Conservation (phyloP, 2,888 invertebrate genomes). For the Rotaria macrura region DNA sequence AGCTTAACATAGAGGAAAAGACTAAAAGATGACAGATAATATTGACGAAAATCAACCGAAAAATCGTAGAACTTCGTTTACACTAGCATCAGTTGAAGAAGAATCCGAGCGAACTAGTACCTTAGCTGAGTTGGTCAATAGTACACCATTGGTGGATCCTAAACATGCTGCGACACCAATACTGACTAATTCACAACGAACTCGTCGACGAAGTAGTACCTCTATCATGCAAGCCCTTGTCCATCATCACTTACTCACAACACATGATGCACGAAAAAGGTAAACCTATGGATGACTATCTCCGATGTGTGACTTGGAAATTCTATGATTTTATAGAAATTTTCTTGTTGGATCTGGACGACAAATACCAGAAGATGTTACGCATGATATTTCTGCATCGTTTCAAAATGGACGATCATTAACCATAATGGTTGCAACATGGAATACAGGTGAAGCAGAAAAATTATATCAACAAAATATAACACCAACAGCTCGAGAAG, state of each 20-base stretch:
- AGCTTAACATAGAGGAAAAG: neutral
- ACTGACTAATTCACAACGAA: neutral
- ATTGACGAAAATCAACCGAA: neutral
- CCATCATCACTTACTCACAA: neutral
- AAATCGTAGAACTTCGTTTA: neutral
- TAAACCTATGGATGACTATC: neutral
- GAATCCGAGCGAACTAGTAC: neutral
- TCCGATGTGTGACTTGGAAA: neutral
- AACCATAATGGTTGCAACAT: conserved; percentile 23
- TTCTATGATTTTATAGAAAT: neutral
- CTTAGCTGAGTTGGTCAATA: neutral
- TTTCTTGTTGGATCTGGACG: neutral
- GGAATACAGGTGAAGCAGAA: conserved; percentile 29
- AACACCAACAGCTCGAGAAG: neutral
- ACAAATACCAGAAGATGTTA: neutral
- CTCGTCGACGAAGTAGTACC: neutral
- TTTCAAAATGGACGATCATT: conserved; percentile 19
- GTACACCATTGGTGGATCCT: neutral
- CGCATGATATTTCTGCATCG: neutral
- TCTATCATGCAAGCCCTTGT: neutral
- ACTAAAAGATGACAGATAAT: neutral
- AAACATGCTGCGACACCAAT: neutral
- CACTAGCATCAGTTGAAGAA: neutral
- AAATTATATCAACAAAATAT: conserved; percentile 13
- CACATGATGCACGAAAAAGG: neutral